A percentile compares a stretch with the other conserved stretches of the same genome.
These are phyloP conservation scores for Oxygymnocypris stewartii DNA, from an alignment of 2,113 vertebrate genomes.

Conservation along the genomic window DNA sequence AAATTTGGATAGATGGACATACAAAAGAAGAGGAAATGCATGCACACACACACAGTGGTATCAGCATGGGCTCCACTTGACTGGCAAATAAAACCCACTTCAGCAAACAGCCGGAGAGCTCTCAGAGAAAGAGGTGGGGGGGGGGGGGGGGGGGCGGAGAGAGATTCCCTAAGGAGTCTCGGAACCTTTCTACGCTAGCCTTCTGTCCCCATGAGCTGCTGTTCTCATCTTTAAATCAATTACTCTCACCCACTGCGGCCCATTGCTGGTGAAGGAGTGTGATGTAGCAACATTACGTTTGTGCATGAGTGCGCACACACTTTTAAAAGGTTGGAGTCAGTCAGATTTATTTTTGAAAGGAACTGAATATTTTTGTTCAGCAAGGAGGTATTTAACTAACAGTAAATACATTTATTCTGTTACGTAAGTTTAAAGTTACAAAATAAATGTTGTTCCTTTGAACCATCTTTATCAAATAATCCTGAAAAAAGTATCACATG, in stretches of 20 bases:
- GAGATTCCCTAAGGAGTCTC: constrained; percentile 32
- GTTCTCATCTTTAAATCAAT: constrained; percentile 50
- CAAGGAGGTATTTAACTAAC: background rate
- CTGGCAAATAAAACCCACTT: constrained; percentile 55
- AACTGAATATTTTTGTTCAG: too few relatives aligned
- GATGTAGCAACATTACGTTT: constrained; percentile 7
- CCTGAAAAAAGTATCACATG: background rate
- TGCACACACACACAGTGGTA: constrained; percentile 8
- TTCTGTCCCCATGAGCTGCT: constrained; percentile 26
- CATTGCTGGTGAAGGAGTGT: constrained; percentile 23
- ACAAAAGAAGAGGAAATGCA: constrained; percentile 21
- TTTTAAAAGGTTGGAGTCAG: background rate
- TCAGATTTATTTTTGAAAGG: background rate
- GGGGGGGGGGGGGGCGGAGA: background rate
- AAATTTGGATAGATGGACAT: constrained; percentile 25
- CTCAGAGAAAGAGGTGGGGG: constrained; percentile 34
- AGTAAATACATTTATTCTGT: background rate
- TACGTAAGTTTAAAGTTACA: background rate
- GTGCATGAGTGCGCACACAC: background rate
- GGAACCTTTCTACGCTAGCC: constrained; percentile 35
- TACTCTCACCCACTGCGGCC: constrained; percentile 11
- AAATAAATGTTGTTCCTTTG: background rate
- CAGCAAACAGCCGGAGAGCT: constrained; percentile 47
- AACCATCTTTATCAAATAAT: background rate
- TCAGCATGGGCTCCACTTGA: constrained; percentile 45